Conservation (phyloP, 2,113 vertebrate species). For the Herpetotheres cachinnans region DNA sequence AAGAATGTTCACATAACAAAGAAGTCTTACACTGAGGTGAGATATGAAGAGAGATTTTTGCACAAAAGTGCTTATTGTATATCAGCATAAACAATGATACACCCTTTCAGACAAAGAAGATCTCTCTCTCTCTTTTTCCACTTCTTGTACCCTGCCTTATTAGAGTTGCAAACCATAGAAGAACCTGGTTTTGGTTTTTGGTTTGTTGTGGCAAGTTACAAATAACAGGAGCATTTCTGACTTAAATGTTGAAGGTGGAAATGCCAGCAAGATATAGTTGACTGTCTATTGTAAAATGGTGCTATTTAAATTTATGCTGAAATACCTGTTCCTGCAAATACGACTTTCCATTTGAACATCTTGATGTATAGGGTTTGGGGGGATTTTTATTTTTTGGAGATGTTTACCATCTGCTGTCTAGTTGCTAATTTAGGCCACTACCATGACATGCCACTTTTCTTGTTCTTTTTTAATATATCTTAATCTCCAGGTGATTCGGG, state of each 20-base stretch:
- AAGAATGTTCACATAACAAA: conserved; percentile 99
- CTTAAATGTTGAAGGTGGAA: neutral
- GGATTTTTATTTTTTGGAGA: neutral
- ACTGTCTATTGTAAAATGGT: neutral
- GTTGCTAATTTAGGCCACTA: neutral
- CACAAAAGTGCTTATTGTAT: neutral
- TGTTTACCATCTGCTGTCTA: neutral
- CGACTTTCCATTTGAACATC: neutral
- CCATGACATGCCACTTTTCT: neutral
- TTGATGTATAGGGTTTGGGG: neutral
- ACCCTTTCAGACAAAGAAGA: neutral
- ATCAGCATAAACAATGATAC: neutral
- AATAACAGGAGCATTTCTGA: neutral
- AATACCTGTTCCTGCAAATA: neutral
- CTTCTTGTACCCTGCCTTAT: neutral
- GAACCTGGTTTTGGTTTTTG: neutral
- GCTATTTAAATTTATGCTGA: neutral
- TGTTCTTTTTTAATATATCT: neutral
- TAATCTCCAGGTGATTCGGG: conserved; percentile 85
- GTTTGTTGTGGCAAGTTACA: neutral
- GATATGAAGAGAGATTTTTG: neutral
- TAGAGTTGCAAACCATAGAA: neutral
- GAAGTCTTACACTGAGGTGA: conserved; percentile 96
- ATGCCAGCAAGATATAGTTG: neutral
- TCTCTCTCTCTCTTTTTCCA: neutral